These are phyloP conservation scores for Rapana venosa DNA, from an alignment of 2,888 invertebrate species.

Conservation along the genomic window DNA sequence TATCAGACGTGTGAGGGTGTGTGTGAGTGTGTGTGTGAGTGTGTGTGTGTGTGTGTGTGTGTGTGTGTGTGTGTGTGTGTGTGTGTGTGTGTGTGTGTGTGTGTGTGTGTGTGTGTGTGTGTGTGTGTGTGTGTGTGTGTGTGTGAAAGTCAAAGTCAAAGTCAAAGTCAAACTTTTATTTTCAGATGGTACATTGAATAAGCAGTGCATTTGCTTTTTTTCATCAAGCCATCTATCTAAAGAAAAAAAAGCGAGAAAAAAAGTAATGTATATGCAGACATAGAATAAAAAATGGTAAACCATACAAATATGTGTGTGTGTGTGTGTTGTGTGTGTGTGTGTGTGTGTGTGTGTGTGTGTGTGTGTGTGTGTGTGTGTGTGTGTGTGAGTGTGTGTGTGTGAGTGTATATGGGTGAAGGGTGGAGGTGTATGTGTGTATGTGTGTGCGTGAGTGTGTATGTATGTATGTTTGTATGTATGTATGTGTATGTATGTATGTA, in stretches of 20 bases:
- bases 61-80: slow-evolving; percentile 12
- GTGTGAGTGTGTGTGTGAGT: neutral
- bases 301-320: no score
- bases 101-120: neutral
- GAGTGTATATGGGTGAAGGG: no score
- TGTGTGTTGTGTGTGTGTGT: no score
- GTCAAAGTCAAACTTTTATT: no score
- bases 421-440: no score
- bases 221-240: no score
- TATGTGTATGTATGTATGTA: neutral
- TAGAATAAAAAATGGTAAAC: no score
- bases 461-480: neutral
- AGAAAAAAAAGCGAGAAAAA: no score
- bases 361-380: neutral
- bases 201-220: no score
- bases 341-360: neutral
- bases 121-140: neutral
- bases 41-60: slow-evolving; percentile 17
- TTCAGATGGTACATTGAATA: no score
- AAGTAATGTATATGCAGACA: no score
- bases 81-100: slow-evolving; percentile 5
- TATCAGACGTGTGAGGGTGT: no score
- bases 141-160: neutral
- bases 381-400: neutral
- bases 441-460: neutral